Evolutionary conservation across 2,888 invertebrate genomes (phyloP).

Genomic region (Drosophila cognata): DNA sequence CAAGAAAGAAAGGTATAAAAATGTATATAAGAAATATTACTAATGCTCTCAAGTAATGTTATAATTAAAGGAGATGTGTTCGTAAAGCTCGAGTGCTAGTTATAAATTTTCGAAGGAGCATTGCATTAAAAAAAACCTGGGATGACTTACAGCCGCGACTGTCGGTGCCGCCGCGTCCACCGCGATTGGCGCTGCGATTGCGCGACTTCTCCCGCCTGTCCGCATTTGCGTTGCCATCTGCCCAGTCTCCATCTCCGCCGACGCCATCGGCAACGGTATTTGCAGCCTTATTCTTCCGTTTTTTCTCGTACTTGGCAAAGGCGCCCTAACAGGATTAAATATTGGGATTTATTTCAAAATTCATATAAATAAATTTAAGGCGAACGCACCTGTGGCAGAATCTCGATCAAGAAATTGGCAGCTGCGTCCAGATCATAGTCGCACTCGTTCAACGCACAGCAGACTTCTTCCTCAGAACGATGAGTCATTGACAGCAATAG

Average conservation of each 20-base stretch:
- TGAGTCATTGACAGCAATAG: constrained; percentile 96
- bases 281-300: constrained; percentile 92
- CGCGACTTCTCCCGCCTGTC: constrained; percentile 84
- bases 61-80: neutral
- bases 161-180: constrained; percentile 85
- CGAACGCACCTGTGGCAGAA: constrained; percentile 82
- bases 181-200: constrained; percentile 84
- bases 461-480: constrained; percentile 95
- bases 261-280: constrained; percentile 86
- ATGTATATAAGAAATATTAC: neutral
- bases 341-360: neutral
- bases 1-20: neutral
- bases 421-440: constrained; percentile 94
- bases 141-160: constrained; percentile 86
- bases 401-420: constrained; percentile 84
- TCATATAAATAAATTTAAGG: neutral
- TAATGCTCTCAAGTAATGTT: neutral
- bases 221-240: constrained; percentile 83
- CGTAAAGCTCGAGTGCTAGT: no score
- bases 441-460: constrained; percentile 96
- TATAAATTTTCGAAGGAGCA: neutral
- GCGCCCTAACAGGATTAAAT: constrained; percentile 87
- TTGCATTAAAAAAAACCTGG: neutral
- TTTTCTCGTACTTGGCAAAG: constrained; percentile 94
- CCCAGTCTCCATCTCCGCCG: constrained; percentile 85